phyloP scores from a whole-genome alignment of 1,140 invertebrate genomes.

The Aphidius ervi region DNA sequence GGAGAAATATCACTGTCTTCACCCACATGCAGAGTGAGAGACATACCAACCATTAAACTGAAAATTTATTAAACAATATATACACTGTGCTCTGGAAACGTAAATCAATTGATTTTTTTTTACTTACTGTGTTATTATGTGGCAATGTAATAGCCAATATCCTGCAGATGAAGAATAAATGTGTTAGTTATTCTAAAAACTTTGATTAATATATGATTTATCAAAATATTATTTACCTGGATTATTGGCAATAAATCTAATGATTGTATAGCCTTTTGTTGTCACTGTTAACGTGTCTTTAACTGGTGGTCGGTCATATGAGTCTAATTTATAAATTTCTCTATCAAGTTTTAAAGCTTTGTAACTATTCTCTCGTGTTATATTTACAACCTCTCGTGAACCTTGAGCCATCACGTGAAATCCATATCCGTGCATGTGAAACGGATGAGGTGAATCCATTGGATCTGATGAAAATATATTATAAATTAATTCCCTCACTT shows the following conservation, averaged over 20 bases:
- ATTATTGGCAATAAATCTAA: conserved; percentile 9
- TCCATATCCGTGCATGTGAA: conserved; percentile 38
- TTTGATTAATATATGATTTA: background rate
- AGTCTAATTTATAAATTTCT: background rate
- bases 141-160: conserved; percentile 9
- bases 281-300: background rate
- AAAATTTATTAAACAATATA: too few species aligned
- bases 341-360: background rate
- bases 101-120: background rate
- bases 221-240: background rate
- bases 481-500: background rate
- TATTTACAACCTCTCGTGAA: background rate
- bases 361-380: background rate
- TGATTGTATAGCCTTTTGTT: background rate
- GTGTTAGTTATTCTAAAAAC: background rate
- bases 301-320: conserved; percentile 1
- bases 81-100: too few species aligned
- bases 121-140: background rate
- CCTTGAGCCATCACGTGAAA: conserved; percentile 33
- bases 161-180: background rate
- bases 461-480: conserved; percentile 18
- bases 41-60: too few species aligned
- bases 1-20: too few species aligned
- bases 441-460: conserved; percentile 32
- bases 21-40: too few species aligned